Conservation (phyloP, 2,113 vertebrate genomes). For the Pipa parva region DNA sequence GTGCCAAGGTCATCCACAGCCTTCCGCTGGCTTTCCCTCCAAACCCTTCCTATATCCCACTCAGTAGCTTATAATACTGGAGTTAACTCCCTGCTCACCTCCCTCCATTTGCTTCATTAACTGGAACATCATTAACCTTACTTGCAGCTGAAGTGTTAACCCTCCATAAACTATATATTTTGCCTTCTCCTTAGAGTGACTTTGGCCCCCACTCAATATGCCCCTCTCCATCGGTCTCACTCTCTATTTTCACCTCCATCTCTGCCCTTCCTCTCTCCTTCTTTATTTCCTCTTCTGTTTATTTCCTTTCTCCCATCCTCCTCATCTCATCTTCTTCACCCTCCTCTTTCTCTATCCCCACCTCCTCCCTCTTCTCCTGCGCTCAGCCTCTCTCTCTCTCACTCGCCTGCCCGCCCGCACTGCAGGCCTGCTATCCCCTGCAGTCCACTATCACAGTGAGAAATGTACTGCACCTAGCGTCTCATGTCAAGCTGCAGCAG, state of each 20-base stretch:
- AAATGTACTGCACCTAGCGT: conserved; percentile 26
- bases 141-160: not conserved
- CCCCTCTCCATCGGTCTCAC: conserved; percentile 24
- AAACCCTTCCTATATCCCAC: not conserved
- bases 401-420: conserved; percentile 25
- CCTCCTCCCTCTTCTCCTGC: conserved; percentile 16
- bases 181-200: not conserved
- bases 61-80: not conserved
- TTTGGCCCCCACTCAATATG: conserved; percentile 35
- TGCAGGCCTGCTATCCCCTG: too few relatives aligned
- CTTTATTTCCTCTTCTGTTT: conserved; percentile 20
- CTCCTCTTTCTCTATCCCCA: conserved; percentile 11
- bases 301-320: not conserved
- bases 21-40: not conserved
- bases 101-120: not conserved
- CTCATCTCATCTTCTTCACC: conserved; percentile 5
- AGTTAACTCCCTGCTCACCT: not conserved
- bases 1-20: not conserved
- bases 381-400: conserved; percentile 20
- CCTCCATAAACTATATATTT: not conserved
- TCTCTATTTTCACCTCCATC: conserved; percentile 12
- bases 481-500: conserved; percentile 40
- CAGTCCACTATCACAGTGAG: conserved; percentile 44
- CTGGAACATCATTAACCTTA: not conserved
- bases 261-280: conserved; percentile 17